A percentile compares a stretch with the other conserved stretches of the same genome.
phyloP scores from a whole-genome alignment of 2,888 invertebrate species.

The Taphrorychus bicolor region DNA sequence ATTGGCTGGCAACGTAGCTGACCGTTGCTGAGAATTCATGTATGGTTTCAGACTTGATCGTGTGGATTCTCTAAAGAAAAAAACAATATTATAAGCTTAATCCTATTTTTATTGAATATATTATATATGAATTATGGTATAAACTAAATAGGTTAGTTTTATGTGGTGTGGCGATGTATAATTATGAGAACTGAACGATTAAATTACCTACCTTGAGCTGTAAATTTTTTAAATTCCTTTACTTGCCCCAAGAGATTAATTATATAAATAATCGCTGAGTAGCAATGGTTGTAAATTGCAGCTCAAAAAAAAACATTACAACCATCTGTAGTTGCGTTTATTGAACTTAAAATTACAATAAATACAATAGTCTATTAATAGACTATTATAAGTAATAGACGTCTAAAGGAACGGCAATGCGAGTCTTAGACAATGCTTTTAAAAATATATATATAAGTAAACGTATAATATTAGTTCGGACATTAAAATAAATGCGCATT shows the following conservation, averaged over 20 bases:
- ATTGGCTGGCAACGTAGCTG: slow-evolving; percentile 87
- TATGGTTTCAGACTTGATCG: slow-evolving; percentile 78
- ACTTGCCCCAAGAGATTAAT: too few relatives aligned
- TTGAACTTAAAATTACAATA: neutral
- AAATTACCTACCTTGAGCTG: too few relatives aligned
- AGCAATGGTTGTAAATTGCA: too few relatives aligned
- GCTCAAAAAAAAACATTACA: neutral
- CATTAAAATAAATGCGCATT: neutral
- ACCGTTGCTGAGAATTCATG: slow-evolving; percentile 79
- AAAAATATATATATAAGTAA: too few relatives aligned
- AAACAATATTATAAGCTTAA: neutral
- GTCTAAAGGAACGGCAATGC: neutral
- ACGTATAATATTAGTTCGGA: neutral
- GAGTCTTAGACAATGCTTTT: neutral
- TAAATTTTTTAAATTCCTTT: too few relatives aligned
- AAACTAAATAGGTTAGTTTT: too few relatives aligned
- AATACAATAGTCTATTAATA: neutral
- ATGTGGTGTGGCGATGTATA: too few relatives aligned
- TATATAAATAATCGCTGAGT: too few relatives aligned
- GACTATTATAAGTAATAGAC: too few relatives aligned
- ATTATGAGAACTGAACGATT: too few relatives aligned
- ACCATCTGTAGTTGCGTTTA: neutral
- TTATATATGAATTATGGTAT: too few relatives aligned
- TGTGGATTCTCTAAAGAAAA: slow-evolving; percentile 72
- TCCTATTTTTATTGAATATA: too few relatives aligned